These are phyloP conservation scores for Heterohyrax brucei DNA, from an alignment of 2,797 vertebrate species.

Conservation along the genomic window DNA sequence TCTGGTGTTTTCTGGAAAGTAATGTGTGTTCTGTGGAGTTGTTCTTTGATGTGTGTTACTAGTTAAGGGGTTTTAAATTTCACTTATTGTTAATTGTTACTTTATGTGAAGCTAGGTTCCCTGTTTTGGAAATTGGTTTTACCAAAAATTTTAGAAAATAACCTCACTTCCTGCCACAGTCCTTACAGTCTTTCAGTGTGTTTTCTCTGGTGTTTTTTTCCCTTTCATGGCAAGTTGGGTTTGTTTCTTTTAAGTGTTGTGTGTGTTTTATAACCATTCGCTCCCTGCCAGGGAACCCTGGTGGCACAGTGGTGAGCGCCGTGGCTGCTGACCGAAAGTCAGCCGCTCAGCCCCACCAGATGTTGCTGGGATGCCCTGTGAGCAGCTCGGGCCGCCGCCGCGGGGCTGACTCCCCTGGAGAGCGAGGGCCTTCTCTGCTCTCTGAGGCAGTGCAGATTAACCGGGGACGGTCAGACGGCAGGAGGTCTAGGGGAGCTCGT, in stretches of 20 bases:
- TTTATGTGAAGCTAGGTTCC: background rate
- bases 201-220: background rate
- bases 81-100: background rate
- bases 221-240: background rate
- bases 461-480: no score
- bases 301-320: no score
- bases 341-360: no score
- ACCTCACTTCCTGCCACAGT: background rate
- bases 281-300: no score
- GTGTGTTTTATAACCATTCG: background rate
- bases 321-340: no score
- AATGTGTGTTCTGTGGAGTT: background rate
- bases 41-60: background rate
- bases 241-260: background rate
- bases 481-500: background rate
- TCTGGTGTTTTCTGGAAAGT: background rate
- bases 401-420: no score
- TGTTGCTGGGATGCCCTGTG: no score
- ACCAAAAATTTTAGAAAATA: background rate
- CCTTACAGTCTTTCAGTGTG: background rate
- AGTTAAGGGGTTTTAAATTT: background rate
- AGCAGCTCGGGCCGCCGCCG: no score
- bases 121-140: background rate
- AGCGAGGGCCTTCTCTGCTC: no score
- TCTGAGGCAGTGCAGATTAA: no score